Conservation (phyloP, 2,888 invertebrate genomes). For the Globia sparganii region DNA sequence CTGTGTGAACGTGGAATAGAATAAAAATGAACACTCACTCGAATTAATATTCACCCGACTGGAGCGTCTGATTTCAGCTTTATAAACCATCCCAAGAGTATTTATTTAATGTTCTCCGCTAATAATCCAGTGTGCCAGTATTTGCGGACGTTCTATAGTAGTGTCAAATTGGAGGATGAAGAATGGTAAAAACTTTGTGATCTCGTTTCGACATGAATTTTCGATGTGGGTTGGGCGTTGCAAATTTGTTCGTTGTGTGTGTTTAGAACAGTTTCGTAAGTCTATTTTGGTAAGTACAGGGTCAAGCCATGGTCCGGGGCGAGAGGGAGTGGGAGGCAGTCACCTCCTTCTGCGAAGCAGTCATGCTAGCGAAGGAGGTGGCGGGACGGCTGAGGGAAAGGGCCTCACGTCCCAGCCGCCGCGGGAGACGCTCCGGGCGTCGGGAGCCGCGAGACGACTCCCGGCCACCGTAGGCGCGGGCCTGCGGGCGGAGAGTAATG, state of each 20-base stretch:
- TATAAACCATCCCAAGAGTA: slow-evolving; percentile 46
- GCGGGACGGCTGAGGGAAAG: no score
- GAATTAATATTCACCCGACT: neutral
- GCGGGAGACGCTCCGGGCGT: no score
- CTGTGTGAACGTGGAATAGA: no score
- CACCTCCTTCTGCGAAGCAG: no score
- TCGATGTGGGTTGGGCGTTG: neutral
- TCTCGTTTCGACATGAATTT: neutral
- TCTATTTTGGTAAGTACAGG: neutral
- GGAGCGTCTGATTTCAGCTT: neutral
- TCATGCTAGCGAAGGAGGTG: no score
- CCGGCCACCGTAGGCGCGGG: no score
- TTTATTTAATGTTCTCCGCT: slow-evolving; percentile 41
- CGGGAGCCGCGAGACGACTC: no score
- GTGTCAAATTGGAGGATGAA: neutral
- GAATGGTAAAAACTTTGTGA: neutral
- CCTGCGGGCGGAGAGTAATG: no score
- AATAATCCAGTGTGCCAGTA: slow-evolving; percentile 38
- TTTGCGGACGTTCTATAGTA: slow-evolving; percentile 28
- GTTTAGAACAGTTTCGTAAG: neutral
- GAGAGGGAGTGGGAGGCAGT: no score
- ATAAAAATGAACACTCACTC: neutral
- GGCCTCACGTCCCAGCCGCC: no score
- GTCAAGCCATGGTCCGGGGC: no score
- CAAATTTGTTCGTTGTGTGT: neutral